Percentiles rank a stretch among this genome's conserved stretches.
phyloP scores from a whole-genome alignment of 2,888 invertebrate genomes.

The Troides helena region DNA sequence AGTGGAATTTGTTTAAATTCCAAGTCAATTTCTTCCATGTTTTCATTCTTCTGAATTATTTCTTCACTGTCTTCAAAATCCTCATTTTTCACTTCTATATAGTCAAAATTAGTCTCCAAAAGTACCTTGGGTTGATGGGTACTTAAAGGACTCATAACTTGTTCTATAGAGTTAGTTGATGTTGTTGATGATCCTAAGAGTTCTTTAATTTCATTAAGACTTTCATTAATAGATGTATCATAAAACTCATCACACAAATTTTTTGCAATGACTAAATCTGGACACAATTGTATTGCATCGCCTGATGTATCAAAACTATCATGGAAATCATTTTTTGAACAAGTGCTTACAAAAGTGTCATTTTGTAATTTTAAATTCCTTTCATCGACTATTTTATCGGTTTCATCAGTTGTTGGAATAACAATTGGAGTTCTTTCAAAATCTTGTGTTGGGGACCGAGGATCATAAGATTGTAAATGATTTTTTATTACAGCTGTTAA shows the following conservation, averaged over 20 bases:
- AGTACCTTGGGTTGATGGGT: constrained; percentile 65
- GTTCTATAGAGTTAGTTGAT: constrained; percentile 64
- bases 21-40: constrained; percentile 31
- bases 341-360: constrained; percentile 37
- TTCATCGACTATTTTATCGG: constrained; percentile 38
- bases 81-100: constrained; percentile 61
- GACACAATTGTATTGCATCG: constrained; percentile 49
- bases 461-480: constrained; percentile 76
- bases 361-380: constrained; percentile 40
- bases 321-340: constrained; percentile 35
- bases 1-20: constrained; percentile 42
- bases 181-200: constrained; percentile 68
- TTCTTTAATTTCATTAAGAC: constrained; percentile 57
- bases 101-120: constrained; percentile 83
- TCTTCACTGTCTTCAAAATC: constrained; percentile 50
- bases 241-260: constrained; percentile 65
- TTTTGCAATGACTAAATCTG: constrained; percentile 60
- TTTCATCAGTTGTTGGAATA: constrained; percentile 50
- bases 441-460: constrained; percentile 80
- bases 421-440: constrained; percentile 81
- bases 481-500: constrained; percentile 73
- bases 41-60: constrained; percentile 32
- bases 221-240: constrained; percentile 62
- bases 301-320: constrained; percentile 49
- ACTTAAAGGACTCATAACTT: constrained; percentile 49